Evolutionary conservation across 1,140 invertebrate genomes (phyloP).

Genomic region (Drosophila orena): DNA sequence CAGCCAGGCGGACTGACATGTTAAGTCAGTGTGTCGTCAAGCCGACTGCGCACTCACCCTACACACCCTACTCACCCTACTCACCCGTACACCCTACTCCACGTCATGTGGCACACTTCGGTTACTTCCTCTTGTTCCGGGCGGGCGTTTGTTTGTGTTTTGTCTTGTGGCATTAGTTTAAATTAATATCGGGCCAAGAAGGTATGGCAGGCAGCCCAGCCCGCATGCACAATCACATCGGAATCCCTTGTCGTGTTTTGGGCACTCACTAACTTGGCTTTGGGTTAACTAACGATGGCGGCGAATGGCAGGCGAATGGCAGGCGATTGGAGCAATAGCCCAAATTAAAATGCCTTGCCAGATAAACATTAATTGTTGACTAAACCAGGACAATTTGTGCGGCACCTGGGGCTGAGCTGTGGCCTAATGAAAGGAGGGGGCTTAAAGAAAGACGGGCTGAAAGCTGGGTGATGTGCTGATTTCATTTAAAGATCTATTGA

Average conservation of each 20-base stretch:
- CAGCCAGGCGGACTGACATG: slow-evolving; percentile 66
- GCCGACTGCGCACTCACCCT: slow-evolving; percentile 6
- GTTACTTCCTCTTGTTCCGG: slow-evolving; percentile 32
- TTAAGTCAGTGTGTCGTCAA: slow-evolving; percentile 71
- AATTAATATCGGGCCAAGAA: slow-evolving; percentile 62
- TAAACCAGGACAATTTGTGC: slow-evolving; percentile 43
- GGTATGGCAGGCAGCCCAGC: slow-evolving; percentile 19
- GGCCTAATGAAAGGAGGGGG: slow-evolving; percentile 2
- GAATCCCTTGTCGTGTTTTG: slow-evolving; percentile 15
- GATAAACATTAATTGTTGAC: slow-evolving; percentile 59
- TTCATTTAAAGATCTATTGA: neutral
- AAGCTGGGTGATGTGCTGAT: slow-evolving; percentile 22
- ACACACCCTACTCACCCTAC: neutral
- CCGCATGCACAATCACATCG: slow-evolving; percentile 32
- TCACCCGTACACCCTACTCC: neutral
- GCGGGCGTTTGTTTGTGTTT: slow-evolving; percentile 16
- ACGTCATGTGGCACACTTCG: neutral
- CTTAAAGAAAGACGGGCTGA: neutral
- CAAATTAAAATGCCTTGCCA: slow-evolving; percentile 47
- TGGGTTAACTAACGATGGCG: slow-evolving; percentile 14
- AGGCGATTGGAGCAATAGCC: slow-evolving; percentile 30
- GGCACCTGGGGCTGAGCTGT: slow-evolving; percentile 21
- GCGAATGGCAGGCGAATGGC: neutral
- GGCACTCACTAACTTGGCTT: slow-evolving; percentile 16
- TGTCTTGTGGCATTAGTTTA: slow-evolving; percentile 59